Percentiles rank a stretch among this genome's conserved stretches.
phyloP scores from a whole-genome alignment of 92 coral and sea anemone species.

The Anthopleura xanthogrammica region DNA sequence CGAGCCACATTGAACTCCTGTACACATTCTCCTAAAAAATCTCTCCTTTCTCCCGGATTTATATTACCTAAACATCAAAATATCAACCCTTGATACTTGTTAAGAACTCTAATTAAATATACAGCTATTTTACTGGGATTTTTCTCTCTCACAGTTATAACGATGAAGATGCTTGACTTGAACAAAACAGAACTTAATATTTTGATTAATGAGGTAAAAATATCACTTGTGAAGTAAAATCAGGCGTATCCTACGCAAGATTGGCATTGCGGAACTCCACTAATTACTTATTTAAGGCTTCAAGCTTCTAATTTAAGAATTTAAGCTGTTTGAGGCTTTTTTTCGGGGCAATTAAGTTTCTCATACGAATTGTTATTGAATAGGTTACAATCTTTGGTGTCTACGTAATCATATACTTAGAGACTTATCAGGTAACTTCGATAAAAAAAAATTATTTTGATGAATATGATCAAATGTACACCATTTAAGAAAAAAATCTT shows the following conservation, averaged over 20 bases:
- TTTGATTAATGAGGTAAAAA: background rate
- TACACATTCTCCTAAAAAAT: background rate
- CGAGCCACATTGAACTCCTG: background rate
- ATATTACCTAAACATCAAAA: background rate
- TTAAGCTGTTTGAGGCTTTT: slow-evolving; percentile 18
- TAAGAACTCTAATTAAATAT: background rate
- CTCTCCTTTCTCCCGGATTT: background rate
- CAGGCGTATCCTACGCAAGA: background rate
- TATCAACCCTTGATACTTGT: background rate
- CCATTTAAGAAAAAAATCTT: background rate
- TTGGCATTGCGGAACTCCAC: slow-evolving; percentile 10
- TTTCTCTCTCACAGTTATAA: background rate
- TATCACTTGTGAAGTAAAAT: background rate
- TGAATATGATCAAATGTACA: background rate
- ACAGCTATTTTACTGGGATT: background rate
- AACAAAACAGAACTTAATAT: background rate
- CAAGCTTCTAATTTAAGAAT: slow-evolving; percentile 12
- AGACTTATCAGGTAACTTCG: background rate
- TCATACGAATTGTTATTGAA: slow-evolving; percentile 5
- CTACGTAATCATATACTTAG: slow-evolving; percentile 8
- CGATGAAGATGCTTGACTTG: background rate
- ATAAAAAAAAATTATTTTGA: background rate
- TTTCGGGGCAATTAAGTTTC: slow-evolving; percentile 5
- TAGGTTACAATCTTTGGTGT: slow-evolving; percentile 3
- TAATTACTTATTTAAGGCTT: slow-evolving; percentile 14